phyloP scores from a whole-genome alignment of 2,113 vertebrate species.

The Cnemophilus loriae region DNA sequence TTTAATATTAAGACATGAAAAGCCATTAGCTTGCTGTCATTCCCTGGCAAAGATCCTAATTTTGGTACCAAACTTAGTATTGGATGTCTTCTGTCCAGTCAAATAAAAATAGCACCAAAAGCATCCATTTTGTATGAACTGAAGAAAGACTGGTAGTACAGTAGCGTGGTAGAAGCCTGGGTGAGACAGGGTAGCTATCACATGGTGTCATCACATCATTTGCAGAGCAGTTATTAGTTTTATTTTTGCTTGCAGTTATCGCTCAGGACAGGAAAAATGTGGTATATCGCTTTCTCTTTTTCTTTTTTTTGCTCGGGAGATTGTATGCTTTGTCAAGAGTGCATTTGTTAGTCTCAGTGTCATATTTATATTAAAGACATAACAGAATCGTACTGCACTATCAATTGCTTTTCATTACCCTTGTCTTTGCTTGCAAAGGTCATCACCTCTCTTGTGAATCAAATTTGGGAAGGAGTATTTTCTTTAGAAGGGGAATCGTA shows the following conservation, averaged over 20 bases:
- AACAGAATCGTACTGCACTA: slow-evolving; percentile 1
- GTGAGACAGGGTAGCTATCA: background rate
- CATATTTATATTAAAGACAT: background rate
- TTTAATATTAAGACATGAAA: background rate
- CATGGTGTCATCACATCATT: background rate
- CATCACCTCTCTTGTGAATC: background rate
- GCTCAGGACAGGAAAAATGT: background rate
- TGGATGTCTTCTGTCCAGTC: background rate
- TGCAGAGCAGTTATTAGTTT: background rate
- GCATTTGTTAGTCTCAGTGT: background rate
- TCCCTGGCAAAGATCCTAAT: background rate
- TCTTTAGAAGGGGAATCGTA: background rate
- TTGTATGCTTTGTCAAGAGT: background rate
- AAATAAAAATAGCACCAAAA: background rate
- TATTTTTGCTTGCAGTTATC: slow-evolving; percentile 5
- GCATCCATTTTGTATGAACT: background rate
- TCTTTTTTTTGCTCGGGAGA: background rate
- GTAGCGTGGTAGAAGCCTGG: background rate
- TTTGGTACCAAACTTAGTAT: background rate
- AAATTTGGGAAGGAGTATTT: slow-evolving; percentile 15
- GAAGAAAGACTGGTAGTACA: background rate
- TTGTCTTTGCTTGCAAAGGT: background rate
- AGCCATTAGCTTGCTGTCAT: background rate
- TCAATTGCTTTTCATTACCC: slow-evolving; percentile 54
- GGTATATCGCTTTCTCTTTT: background rate